Evolutionary conservation across 2,888 invertebrate species (phyloP), one percentile per base, ranked within the genome.

Genomic region (Lissocephala sabroskyi): DNA sequence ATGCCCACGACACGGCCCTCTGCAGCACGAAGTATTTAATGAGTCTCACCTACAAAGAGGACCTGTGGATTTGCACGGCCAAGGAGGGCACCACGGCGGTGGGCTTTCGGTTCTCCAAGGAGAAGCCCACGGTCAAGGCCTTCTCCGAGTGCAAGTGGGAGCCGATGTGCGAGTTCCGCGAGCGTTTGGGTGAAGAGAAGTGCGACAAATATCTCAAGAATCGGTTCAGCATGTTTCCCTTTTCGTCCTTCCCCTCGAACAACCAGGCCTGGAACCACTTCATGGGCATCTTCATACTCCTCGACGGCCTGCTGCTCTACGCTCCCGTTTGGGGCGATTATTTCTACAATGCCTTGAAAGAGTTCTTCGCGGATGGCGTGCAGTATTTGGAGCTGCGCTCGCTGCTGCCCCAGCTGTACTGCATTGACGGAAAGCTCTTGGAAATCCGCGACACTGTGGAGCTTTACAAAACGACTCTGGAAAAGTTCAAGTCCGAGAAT

Each of bases 311-410:
- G 51, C 50, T 91, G 2, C 84, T 86, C 0, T 90, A 89, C 67
- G 87, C 87, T 41, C 90, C 90, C 0, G 86, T 89, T 2, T 90
- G 89, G 86, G 87, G 88, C 41, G 88, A 89, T 47, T 89, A 91
- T 66, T 89, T 89, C 59, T 89, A 89, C 55, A 88, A 89, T 49
- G 89, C 88, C 0, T 81, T 93, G 0, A 81, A 85, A 49, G 88
- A 89, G 54, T 87, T 90, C 41, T 86, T 87, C 66, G 87, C 87
- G 5, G 91, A 92, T 63, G 90, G 90, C 41, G 86, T 92, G 0
- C 87, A 90, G 81, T 92, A 92, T 55, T 73, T 91, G 7, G 92
- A 93, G 82, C 79, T 92, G 1, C 85, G 92, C 46, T 87, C 89
- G 18, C 79, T 88, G 1, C 78, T 92, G 13, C 89, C 90, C 0